Conservation (phyloP, 2,888 invertebrate genomes). For the Nineta flava region DNA sequence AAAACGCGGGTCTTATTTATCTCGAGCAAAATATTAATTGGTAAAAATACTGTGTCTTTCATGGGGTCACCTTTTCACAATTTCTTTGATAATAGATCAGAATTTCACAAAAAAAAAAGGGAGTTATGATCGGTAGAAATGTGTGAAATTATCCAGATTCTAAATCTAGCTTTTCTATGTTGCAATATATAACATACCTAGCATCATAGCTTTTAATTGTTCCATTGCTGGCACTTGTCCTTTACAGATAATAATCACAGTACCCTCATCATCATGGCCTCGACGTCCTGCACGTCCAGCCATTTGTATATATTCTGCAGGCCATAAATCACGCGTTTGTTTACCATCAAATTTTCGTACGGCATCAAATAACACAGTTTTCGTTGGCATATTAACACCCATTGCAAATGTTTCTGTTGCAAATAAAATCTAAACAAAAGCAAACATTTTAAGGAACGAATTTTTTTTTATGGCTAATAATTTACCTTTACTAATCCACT, state of each 20-base stretch:
- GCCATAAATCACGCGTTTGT: constrained; percentile 54
- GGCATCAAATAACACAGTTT: constrained; percentile 93
- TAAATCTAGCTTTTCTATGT: no score
- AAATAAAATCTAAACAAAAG: constrained; percentile 63
- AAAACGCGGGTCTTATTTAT: no score
- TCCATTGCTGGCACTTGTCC: constrained; percentile 52
- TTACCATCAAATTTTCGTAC: constrained; percentile 82
- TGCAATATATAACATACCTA: no score
- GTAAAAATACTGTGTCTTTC: no score
- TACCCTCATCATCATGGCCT: constrained; percentile 85
- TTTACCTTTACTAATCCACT: constrained; percentile 61
- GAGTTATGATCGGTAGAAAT: no score
- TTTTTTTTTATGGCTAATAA: not conserved
- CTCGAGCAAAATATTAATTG: no score
- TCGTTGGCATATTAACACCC: constrained; percentile 99
- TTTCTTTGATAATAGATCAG: no score
- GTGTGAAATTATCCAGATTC: no score
- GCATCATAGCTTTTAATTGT: constrained; percentile 72
- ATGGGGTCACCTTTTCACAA: no score
- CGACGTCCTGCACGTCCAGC: constrained; percentile 92
- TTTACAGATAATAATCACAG: constrained; percentile 85
- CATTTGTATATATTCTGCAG: constrained; percentile 98
- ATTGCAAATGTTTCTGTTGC: constrained; percentile 99
- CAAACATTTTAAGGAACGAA: constrained; percentile 8
- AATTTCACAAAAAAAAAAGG: no score